phyloP scores from a whole-genome alignment of 1,140 invertebrate species.

The Drosophila parvula region DNA sequence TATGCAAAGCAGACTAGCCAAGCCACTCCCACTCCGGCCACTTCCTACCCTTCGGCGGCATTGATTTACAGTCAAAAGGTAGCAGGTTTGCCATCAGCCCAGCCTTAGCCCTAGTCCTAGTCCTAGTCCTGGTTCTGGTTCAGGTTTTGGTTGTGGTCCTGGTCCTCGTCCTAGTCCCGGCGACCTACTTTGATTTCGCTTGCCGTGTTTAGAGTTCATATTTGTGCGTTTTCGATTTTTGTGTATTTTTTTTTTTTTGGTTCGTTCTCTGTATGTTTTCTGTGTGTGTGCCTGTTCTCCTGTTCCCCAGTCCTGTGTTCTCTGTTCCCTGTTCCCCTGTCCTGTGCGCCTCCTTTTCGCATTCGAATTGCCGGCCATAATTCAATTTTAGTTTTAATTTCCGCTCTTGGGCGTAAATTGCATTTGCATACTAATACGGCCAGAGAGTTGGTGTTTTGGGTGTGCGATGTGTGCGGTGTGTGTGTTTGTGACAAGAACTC shows the following conservation, averaged over 20 bases:
- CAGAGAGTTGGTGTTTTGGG: not conserved
- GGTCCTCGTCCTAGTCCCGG: not conserved
- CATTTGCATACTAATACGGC: constrained; percentile 64
- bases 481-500: constrained; percentile 25
- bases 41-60: constrained; percentile 24
- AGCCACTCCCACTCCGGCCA: not conserved
- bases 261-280: not conserved
- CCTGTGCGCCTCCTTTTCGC: constrained; percentile 1
- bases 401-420: constrained; percentile 74
- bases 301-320: too few relatives aligned
- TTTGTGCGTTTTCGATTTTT: constrained; percentile 60
- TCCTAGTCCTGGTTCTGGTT: too few relatives aligned
- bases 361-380: constrained; percentile 60
- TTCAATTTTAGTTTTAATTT: constrained; percentile 83
- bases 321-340: not conserved
- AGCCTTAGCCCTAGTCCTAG: not conserved
- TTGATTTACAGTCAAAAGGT: constrained; percentile 58
- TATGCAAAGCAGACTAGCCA: constrained; percentile 64
- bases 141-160: not conserved
- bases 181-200: constrained; percentile 62
- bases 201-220: constrained; percentile 61
- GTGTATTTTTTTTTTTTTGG: constrained; percentile 14
- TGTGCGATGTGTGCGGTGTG: constrained; percentile 1
- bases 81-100: constrained; percentile 38
- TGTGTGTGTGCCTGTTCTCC: constrained; percentile 8